Conservation (phyloP, 2,113 vertebrate species). For the Corydoras sp. region DNA sequence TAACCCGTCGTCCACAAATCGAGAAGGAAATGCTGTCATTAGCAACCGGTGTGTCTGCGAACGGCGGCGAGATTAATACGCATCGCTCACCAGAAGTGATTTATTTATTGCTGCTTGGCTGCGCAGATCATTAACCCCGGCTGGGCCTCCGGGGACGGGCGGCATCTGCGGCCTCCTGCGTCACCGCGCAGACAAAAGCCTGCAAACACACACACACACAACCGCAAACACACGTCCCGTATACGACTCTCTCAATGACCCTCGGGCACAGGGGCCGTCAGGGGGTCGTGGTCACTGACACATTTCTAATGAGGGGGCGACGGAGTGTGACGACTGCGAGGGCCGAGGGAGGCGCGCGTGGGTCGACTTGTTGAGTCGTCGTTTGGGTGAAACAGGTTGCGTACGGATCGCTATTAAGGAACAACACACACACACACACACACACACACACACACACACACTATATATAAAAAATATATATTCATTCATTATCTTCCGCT, state of each 20-base stretch:
- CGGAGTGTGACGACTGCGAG: neutral
- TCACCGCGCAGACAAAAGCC: slow-evolving; percentile 57
- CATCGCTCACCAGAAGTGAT: slow-evolving; percentile 59
- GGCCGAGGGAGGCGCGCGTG: too few species aligned
- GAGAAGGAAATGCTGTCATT: slow-evolving; percentile 59
- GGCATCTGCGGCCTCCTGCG: slow-evolving; percentile 62
- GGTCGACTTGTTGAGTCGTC: too few species aligned
- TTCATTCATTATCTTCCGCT: too few species aligned
- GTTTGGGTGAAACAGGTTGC: too few species aligned
- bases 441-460: too few species aligned
- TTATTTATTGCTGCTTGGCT: slow-evolving; percentile 62
- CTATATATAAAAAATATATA: too few species aligned
- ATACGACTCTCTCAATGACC: slow-evolving; percentile 45
- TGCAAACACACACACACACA: slow-evolving; percentile 24
- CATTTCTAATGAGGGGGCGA: slow-evolving; percentile 46
- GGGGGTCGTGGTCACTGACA: slow-evolving; percentile 41
- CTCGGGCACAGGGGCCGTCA: slow-evolving; percentile 31
- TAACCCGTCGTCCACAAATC: slow-evolving; percentile 34
- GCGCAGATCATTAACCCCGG: slow-evolving; percentile 73
- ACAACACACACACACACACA: too few species aligned
- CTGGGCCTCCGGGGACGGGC: slow-evolving; percentile 58
- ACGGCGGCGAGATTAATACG: slow-evolving; percentile 72
- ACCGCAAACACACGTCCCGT: slow-evolving; percentile 31
- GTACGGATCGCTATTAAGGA: too few species aligned
- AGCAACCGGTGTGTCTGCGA: slow-evolving; percentile 66